Evolutionary conservation across 2,888 invertebrate genomes (phyloP).

Genomic region (Ophraella communa): DNA sequence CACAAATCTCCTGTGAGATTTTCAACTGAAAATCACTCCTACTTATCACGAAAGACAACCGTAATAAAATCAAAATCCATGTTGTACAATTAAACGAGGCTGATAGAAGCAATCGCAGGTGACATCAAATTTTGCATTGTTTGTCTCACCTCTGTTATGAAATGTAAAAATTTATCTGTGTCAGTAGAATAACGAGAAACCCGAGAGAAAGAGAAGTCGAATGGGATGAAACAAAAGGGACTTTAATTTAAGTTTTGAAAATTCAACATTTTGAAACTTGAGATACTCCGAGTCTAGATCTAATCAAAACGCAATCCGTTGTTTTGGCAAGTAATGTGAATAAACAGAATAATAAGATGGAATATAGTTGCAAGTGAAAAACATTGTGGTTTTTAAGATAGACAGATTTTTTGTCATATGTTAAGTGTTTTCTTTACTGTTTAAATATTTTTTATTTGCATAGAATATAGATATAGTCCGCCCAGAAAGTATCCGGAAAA

Average conservation of each 20-base stretch:
- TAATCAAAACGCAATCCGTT: slow-evolving; percentile 23
- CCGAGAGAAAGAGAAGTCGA: not conserved
- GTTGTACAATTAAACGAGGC: slow-evolving; percentile 21
- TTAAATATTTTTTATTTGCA: too few relatives aligned
- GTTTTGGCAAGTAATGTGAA: slow-evolving; percentile 3
- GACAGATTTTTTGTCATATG: too few relatives aligned
- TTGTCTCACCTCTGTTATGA: slow-evolving; percentile 24
- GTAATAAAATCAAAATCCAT: slow-evolving; percentile 25
- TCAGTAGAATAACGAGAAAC: slow-evolving; percentile 26
- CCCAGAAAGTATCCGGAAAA: too few relatives aligned
- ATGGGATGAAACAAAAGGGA: slow-evolving; percentile 12
- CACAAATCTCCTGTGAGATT: not conserved
- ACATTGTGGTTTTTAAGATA: too few relatives aligned
- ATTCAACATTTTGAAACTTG: slow-evolving; percentile 16
- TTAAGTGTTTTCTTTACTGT: too few relatives aligned
- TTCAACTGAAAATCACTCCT: not conserved
- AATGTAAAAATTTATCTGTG: slow-evolving; percentile 24
- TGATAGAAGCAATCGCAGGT: slow-evolving; percentile 25
- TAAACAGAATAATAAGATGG: not conserved
- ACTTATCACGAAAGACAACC: slow-evolving; percentile 1
- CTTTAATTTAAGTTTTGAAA: slow-evolving; percentile 28
- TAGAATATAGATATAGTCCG: too few relatives aligned
- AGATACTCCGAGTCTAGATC: slow-evolving; percentile 20
- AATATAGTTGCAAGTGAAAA: slow-evolving; percentile 1
- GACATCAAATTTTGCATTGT: slow-evolving; percentile 19